Evolutionary conservation across 1,140 invertebrate species (phyloP).

Genomic region (Drosophila leontia): DNA sequence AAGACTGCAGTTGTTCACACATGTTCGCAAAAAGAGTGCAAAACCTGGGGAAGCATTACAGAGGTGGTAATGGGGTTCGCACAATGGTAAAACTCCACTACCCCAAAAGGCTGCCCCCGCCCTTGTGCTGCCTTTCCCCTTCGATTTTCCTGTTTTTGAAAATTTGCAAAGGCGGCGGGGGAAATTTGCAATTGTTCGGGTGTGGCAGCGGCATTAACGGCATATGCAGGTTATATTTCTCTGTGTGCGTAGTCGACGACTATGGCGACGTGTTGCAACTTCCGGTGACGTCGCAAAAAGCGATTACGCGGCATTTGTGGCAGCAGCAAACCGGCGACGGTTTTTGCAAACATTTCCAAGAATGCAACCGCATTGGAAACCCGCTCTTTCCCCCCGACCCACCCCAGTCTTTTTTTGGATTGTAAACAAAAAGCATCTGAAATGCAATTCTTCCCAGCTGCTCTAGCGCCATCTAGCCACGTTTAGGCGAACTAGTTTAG

Average conservation of each 20-base stretch:
- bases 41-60: slow-evolving; percentile 32
- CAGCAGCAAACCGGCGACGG: slow-evolving; percentile 67
- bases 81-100: slow-evolving; percentile 58
- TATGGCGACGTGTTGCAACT: slow-evolving; percentile 73
- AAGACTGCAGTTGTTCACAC: slow-evolving; percentile 76
- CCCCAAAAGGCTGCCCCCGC: slow-evolving; percentile 39
- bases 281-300: slow-evolving; percentile 69
- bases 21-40: slow-evolving; percentile 69
- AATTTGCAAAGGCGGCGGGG: slow-evolving; percentile 40
- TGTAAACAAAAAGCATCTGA: slow-evolving; percentile 53
- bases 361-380: slow-evolving; percentile 61
- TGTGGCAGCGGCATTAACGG: slow-evolving; percentile 61
- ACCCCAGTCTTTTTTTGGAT: not conserved
- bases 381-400: not conserved
- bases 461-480: slow-evolving; percentile 59
- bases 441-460: slow-evolving; percentile 47
- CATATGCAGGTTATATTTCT: slow-evolving; percentile 56
- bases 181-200: slow-evolving; percentile 64
- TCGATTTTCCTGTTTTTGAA: slow-evolving; percentile 49
- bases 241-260: slow-evolving; percentile 47
- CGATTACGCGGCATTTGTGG: slow-evolving; percentile 77
- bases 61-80: slow-evolving; percentile 38
- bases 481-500: slow-evolving; percentile 56
- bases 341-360: slow-evolving; percentile 73
- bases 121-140: slow-evolving; percentile 1